Percentiles rank a stretch among this genome's conserved stretches.
These are phyloP conservation scores for Siniperca undulata DNA, from an alignment of 2,797 vertebrate genomes.

Conservation along the genomic window DNA sequence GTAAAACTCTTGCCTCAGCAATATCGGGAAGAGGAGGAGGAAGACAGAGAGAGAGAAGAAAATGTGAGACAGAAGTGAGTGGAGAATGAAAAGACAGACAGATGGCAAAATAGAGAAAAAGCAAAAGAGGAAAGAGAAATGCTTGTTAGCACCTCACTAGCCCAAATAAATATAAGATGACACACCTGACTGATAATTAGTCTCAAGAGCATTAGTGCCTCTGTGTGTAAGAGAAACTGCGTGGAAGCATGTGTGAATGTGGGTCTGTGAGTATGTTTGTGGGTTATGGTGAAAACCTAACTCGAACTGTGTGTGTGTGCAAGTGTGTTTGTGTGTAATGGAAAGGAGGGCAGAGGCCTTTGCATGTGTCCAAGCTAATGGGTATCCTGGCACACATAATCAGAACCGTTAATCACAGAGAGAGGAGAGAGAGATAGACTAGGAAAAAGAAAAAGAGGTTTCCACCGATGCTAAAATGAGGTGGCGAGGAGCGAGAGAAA, in stretches of 20 bases:
- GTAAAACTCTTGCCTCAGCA: constrained; percentile 76
- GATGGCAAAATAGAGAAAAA: constrained; percentile 56
- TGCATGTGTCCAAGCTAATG: constrained; percentile 80
- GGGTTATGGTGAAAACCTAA: constrained; percentile 38
- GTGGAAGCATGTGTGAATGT: constrained; percentile 32
- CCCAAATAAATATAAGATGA: constrained; percentile 81
- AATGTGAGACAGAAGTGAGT: constrained; percentile 18
- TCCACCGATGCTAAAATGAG: constrained; percentile 53
- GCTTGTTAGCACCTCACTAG: constrained; percentile 77
- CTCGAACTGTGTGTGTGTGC: background rate
- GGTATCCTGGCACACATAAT: constrained; percentile 80
- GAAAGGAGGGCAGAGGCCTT: constrained; percentile 72
- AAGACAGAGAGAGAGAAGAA: constrained; percentile 18
- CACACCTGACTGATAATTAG: constrained; percentile 84
- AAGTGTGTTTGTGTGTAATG: constrained; percentile 52
- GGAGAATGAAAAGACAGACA: constrained; percentile 51
- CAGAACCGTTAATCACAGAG: constrained; percentile 77
- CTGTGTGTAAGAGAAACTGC: constrained; percentile 20
- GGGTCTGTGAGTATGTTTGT: constrained; percentile 47
- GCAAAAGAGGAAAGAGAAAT: constrained; percentile 45
- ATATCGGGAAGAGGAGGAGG: constrained; percentile 21
- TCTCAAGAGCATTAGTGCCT: constrained; percentile 72
- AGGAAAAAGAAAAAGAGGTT: constrained; percentile 47
- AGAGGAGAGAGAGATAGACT: constrained; percentile 26
- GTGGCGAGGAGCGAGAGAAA: constrained; percentile 31